Evolutionary conservation across 2,888 invertebrate genomes (phyloP), one percentile per base, ranked within the genome.

Genomic region (Campopleginae sp.): DNA sequence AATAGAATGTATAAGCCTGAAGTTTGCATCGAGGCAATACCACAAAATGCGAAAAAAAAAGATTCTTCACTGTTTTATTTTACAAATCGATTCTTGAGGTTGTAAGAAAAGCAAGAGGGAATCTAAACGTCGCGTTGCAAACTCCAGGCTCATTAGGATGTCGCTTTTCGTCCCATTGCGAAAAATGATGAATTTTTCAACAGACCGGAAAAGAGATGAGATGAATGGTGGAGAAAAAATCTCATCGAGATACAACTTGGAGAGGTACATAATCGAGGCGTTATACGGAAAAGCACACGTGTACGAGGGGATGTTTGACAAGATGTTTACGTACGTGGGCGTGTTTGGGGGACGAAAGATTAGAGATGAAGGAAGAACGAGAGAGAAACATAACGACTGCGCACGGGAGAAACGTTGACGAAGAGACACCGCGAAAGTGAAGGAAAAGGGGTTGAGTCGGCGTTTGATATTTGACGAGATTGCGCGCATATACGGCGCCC

Each of bases 381-480:
- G 80, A 46, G 44, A 54, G 65, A 54, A 61, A 42, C 38, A 51
- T 44, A 80, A 72, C 46, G 54, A 72, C 65, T 48, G 38, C 38
- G 38, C 38, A 5, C 5, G 71, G 58, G 80, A 70, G 70, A 61
- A 31, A 48, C 63, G 12, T 63, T 38, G 74, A 38, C 54, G 42
- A 38, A 75, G 70, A 76, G 68, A 70, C 70, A 58, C 51, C 33
- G 31, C 74, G 48, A 78, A 78, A 66, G 38, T 19, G 44, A 72
- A 65, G 42, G 80, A 80, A 72, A 38, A 51, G 66, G 65, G 65
- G 51, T 65, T 74, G 61, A 31, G 48, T 42, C 68, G 33, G 80
- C 51, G 74, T 81, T 81, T 84, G 84, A 86, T 84, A 84, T 86
- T 86, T 86, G 86, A 84, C 84, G 86, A 86, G 86, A 86, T 86